These are phyloP conservation scores for Pongo abelii DNA, from an alignment of 2,113 vertebrate genomes.

Conservation along the genomic window DNA sequence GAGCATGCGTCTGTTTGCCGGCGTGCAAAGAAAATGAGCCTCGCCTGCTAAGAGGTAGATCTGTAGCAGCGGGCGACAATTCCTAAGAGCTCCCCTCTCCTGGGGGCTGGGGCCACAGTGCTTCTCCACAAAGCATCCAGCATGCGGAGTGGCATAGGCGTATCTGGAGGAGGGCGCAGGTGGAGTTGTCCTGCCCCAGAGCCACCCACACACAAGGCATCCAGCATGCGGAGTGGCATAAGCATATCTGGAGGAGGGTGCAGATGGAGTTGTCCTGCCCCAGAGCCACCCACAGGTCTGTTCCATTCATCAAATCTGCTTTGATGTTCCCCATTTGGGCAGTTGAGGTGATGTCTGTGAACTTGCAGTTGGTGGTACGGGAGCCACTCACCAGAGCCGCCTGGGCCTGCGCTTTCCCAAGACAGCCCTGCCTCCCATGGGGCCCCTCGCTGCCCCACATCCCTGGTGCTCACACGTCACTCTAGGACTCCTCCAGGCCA, in stretches of 20 bases:
- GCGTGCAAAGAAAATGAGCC: not conserved
- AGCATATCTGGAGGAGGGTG: too few relatives aligned
- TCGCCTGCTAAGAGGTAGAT: not conserved
- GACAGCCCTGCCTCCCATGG: not conserved
- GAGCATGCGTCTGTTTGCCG: not conserved
- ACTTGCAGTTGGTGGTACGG: fast-evolving
- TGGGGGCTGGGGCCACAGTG: not conserved
- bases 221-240: too few relatives aligned
- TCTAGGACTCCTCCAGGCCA: not conserved
- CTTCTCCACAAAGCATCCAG: not conserved
- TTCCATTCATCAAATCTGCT: fast-evolving
- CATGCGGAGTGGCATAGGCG: fast-evolving
- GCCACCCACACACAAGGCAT: too few relatives aligned
- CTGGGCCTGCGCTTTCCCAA: not conserved
- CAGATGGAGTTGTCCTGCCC: not conserved
- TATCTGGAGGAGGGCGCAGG: not conserved
- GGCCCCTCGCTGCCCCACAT: not conserved
- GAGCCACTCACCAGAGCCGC: not conserved
- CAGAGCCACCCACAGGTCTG: not conserved
- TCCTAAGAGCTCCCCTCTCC: not conserved
- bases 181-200: not conserved
- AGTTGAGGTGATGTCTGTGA: not conserved
- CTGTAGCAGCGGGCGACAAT: fast-evolving
- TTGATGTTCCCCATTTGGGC: not conserved
- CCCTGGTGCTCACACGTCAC: fast-evolving